Conservation (phyloP, 2,888 invertebrate genomes). For the Ophioninae sp. region DNA sequence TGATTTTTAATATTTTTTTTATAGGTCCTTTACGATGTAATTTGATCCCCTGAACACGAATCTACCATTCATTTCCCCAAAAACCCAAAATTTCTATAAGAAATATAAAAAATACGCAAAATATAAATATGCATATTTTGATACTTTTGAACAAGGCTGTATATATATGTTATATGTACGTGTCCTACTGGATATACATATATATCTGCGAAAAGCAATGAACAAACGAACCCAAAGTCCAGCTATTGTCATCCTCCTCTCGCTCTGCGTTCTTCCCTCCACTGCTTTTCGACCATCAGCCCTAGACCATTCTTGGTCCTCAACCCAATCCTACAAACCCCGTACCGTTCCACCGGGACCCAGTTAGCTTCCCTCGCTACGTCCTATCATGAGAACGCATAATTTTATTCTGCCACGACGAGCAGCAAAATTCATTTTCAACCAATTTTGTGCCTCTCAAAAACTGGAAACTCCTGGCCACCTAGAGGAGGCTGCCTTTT, state of each 20-base stretch:
- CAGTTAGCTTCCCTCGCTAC: background rate
- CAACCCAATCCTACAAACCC: conserved; percentile 1
- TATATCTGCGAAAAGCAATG: conserved; percentile 46
- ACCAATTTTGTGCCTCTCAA: conserved; percentile 35
- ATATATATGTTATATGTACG: background rate
- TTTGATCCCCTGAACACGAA: too few species aligned
- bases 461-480: background rate
- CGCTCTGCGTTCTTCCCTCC: conserved; percentile 12
- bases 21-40: too few species aligned
- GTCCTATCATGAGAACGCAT: conserved; percentile 68
- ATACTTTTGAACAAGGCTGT: background rate
- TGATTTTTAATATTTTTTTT: too few species aligned
- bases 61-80: too few species aligned
- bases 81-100: background rate
- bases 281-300: conserved; percentile 35
- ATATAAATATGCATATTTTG: background rate
- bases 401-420: conserved; percentile 70
- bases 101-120: too few species aligned
- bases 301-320: conserved; percentile 16
- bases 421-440: conserved; percentile 57
- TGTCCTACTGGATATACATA: background rate
- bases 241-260: conserved; percentile 55
- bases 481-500: background rate
- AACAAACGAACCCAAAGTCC: conserved; percentile 71
- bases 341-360: conserved; percentile 15